phyloP scores from a whole-genome alignment of 2,888 invertebrate genomes.

The Spilosoma lubricipeda region DNA sequence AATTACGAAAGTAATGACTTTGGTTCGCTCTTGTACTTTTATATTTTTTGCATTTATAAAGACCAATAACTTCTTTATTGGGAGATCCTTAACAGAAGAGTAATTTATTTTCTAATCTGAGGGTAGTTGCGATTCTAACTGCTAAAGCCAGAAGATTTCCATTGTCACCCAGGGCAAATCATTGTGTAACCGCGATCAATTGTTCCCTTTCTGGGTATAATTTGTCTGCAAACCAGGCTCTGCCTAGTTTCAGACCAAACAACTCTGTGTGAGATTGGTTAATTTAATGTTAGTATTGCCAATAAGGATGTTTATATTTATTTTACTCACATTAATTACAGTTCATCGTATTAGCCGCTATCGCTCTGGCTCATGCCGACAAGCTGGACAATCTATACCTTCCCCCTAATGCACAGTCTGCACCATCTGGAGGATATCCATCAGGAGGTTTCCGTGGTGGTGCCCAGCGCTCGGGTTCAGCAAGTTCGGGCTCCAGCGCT shows the following conservation, averaged over 20 bases:
- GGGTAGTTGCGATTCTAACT: background rate
- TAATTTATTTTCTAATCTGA: background rate
- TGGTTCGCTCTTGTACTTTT: background rate
- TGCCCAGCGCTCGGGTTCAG: conserved; percentile 69
- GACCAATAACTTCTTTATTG: background rate
- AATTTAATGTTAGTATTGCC: too few relatives aligned
- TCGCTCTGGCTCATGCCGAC: conserved; percentile 67
- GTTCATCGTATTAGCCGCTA: conserved; percentile 68
- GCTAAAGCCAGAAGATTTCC: background rate
- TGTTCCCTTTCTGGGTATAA: background rate
- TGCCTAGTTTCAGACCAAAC: background rate
- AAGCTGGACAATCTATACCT: conserved; percentile 76
- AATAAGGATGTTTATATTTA: background rate
- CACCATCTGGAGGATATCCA: conserved; percentile 1
- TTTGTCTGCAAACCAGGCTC: too few relatives aligned
- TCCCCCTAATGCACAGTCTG: conserved; percentile 61
- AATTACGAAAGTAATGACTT: conserved; percentile 12
- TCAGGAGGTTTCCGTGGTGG: conserved; percentile 3
- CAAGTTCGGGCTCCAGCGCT: conserved; percentile 58
- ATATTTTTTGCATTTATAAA: background rate
- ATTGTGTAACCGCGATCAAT: too few relatives aligned
- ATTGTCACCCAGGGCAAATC: background rate
- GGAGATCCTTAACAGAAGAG: background rate
- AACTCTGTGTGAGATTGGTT: background rate
- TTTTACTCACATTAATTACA: conserved; percentile 37